A percentile compares a stretch with the other conserved stretches of the same genome.
phyloP scores from a whole-genome alignment of 2,113 vertebrate genomes.

The Ctenodactylus gundi region DNA sequence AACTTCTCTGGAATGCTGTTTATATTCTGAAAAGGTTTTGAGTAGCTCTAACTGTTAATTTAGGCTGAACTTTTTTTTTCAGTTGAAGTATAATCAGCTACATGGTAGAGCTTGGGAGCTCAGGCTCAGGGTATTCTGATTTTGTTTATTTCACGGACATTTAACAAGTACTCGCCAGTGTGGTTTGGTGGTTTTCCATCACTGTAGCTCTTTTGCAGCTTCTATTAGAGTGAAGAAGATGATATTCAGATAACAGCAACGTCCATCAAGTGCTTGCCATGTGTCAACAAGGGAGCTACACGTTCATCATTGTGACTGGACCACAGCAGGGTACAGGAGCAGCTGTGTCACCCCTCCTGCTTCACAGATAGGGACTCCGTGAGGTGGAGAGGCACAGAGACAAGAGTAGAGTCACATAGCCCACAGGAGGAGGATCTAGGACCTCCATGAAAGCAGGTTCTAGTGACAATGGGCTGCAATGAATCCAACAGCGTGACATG shows the following conservation, averaged over 20 bases:
- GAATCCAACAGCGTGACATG: neutral
- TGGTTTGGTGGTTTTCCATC: neutral
- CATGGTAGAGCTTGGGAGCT: neutral
- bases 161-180: neutral
- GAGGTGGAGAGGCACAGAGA: neutral
- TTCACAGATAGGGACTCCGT: neutral
- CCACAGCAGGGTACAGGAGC: neutral
- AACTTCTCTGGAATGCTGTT: constrained; percentile 37
- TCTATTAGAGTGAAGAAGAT: no score
- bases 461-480: neutral
- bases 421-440: neutral
- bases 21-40: constrained; percentile 50
- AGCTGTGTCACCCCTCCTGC: no score
- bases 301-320: neutral
- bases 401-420: accelerated
- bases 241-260: neutral
- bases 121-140: neutral
- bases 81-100: neutral
- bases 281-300: neutral
- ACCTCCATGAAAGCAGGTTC: neutral
- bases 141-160: neutral
- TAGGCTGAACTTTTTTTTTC: neutral
- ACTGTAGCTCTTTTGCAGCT: neutral
- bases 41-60: neutral
- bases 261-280: neutral